A percentile compares a stretch with the other conserved stretches of the same genome.
These are phyloP conservation scores for Oxyura jamaicensis DNA, from an alignment of 2,113 vertebrate genomes.

Conservation along the genomic window DNA sequence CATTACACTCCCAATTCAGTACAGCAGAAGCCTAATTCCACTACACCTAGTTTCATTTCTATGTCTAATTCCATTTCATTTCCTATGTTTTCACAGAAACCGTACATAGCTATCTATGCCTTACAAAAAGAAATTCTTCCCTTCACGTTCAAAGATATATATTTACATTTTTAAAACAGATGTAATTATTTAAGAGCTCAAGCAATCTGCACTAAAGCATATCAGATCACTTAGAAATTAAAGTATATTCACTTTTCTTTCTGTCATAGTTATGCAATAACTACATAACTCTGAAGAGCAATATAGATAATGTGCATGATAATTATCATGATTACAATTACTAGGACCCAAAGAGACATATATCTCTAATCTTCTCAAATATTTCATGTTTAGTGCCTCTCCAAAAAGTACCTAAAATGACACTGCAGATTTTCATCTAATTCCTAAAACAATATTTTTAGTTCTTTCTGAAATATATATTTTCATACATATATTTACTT, in stretches of 20 bases:
- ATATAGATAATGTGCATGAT: background rate
- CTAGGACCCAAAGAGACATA: background rate
- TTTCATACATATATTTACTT: background rate
- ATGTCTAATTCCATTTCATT: background rate
- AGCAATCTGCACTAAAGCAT: background rate
- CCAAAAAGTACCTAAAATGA: background rate
- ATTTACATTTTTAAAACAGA: background rate
- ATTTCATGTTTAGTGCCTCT: constrained; percentile 11
- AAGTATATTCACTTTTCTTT: background rate
- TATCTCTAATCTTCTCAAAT: background rate
- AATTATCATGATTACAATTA: constrained; percentile 30
- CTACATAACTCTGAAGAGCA: constrained; percentile 4
- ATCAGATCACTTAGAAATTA: background rate
- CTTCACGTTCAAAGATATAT: background rate
- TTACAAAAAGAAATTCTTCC: background rate
- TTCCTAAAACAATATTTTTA: background rate
- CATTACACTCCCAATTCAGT: background rate
- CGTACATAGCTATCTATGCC: background rate
- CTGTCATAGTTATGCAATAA: background rate
- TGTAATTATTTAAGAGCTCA: background rate
- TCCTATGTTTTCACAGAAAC: background rate
- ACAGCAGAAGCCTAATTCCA: background rate
- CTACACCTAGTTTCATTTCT: background rate
- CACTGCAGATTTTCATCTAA: background rate
- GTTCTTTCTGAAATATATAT: background rate